phyloP scores from a whole-genome alignment of 92 coral and sea anemone species.

The Zoanthus gigantus region DNA sequence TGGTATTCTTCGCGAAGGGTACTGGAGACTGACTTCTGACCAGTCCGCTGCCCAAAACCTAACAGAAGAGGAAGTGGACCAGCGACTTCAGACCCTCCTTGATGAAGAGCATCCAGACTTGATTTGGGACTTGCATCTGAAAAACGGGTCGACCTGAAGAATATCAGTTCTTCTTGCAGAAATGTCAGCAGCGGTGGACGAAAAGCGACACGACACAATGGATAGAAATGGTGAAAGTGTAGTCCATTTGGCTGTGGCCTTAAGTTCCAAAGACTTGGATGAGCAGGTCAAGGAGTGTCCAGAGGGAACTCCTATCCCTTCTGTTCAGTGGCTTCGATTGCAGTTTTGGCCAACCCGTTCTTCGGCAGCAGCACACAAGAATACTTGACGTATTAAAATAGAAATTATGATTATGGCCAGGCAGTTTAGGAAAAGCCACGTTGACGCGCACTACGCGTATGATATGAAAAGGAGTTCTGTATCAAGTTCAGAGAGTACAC shows the following conservation, averaged over 20 bases:
- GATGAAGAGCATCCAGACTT: not conserved
- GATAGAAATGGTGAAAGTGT: constrained; percentile 34
- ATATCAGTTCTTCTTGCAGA: constrained; percentile 40
- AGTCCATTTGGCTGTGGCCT: constrained; percentile 60
- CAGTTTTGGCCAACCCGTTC: constrained; percentile 26
- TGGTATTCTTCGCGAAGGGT: constrained; percentile 5
- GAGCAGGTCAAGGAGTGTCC: constrained; percentile 51
- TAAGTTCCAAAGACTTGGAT: constrained; percentile 60
- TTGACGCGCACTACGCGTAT: constrained; percentile 59
- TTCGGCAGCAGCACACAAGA: constrained; percentile 42
- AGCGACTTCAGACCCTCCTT: not conserved
- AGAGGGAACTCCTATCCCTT: constrained; percentile 58
- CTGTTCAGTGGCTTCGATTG: constrained; percentile 62
- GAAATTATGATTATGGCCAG: constrained; percentile 65
- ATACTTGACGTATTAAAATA: constrained; percentile 56
- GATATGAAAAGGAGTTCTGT: constrained; percentile 58
- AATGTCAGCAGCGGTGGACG: constrained; percentile 62
- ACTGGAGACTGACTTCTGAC: constrained; percentile 15
- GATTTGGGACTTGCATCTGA: constrained; percentile 37
- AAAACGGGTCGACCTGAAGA: constrained; percentile 45
- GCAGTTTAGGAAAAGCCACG: constrained; percentile 59
- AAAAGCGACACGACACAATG: constrained; percentile 50
- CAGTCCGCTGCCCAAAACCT: constrained; percentile 12
- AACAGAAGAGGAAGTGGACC: constrained; percentile 14
- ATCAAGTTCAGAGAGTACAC: constrained; percentile 47